Conservation (phyloP, 35 echinoderm and acorn worm genomes). For the Apostichopus parvimensis region DNA sequence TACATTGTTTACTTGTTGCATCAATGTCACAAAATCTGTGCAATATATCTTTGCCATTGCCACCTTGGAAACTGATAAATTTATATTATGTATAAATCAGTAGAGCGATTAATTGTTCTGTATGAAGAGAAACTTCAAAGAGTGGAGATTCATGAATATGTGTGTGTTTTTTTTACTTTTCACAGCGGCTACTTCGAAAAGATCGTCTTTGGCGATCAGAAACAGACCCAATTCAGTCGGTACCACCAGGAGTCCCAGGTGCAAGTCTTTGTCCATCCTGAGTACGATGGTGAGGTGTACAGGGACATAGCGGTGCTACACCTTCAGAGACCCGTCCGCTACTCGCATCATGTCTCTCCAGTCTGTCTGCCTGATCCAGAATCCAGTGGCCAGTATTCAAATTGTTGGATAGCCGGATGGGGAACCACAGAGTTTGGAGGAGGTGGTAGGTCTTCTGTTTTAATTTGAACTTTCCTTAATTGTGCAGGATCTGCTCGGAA, state of each 20-base stretch:
- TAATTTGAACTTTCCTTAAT: too few species aligned
- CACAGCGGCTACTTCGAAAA: not conserved
- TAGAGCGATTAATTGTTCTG: too few species aligned
- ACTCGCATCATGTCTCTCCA: constrained; percentile 50
- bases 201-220: constrained; percentile 24
- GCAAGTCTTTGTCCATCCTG: constrained; percentile 4
- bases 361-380: constrained; percentile 65
- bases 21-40: too few species aligned
- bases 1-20: too few species aligned
- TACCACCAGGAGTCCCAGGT: constrained; percentile 22
- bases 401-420: constrained; percentile 93
- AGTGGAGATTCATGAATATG: not conserved
- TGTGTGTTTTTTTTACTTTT: not conserved
- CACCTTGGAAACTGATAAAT: too few species aligned
- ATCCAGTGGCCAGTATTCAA: not conserved
- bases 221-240: not conserved
- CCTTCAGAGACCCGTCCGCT: constrained; percentile 49
- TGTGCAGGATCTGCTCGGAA: too few species aligned
- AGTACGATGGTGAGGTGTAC: constrained; percentile 18
- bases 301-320: constrained; percentile 79
- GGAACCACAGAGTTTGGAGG: constrained; percentile 68
- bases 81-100: too few species aligned
- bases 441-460: not conserved
- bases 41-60: too few species aligned
- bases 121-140: too few species aligned